Base-by-base conservation (phyloP, 2,888 invertebrate species). In the Spialia ferax region DNA sequence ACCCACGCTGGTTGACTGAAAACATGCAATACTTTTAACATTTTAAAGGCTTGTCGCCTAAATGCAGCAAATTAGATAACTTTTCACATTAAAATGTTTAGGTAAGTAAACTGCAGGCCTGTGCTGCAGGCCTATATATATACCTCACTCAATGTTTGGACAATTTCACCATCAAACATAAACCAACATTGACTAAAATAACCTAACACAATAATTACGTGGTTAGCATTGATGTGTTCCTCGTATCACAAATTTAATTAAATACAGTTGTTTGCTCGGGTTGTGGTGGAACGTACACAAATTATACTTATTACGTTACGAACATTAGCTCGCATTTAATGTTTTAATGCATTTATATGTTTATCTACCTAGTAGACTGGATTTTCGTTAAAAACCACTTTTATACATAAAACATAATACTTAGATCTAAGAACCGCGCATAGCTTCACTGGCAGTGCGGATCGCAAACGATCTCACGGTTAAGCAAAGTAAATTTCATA, bases 271-370 rank as follows among this genome's bases (percentile, higher is more conserved):
- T 55, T 63, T 63, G 22, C 10, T 63, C 26, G 42, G 10, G 13
- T 63, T 63, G 55, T 20, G 63, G 63, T 59, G 32, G 13, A 57
- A n/a, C 22, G 23, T 22, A 54, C 62, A 63, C 63, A 55, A 55
- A 62, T 62, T 38, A 54, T 50, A n/a, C n/a, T n/a, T n/a, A 22
- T 35, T 55, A 5, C 26, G 10, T 42, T 63, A n/a, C 23, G 54
- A 45, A 42, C 42, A 29, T 55, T 63, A 5, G 13, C 29, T 22
- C 26, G n/a, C n/a, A n/a, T n/a, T n/a, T n/a, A n/a, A n/a, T n/a
- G n/a, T n/a, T n/a, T n/a, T n/a, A n/a, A n/a, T n/a, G n/a, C n/a
- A n/a, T n/a, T n/a, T n/a, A n/a, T n/a, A n/a, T n/a, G n/a, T n/a
- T n/a, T n/a, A n/a, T n/a, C n/a, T n/a, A n/a, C n/a, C n/a, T n/a